Base-by-base conservation (phyloP, 2,797 vertebrate species). In the Melanotaenia trifasciata region DNA sequence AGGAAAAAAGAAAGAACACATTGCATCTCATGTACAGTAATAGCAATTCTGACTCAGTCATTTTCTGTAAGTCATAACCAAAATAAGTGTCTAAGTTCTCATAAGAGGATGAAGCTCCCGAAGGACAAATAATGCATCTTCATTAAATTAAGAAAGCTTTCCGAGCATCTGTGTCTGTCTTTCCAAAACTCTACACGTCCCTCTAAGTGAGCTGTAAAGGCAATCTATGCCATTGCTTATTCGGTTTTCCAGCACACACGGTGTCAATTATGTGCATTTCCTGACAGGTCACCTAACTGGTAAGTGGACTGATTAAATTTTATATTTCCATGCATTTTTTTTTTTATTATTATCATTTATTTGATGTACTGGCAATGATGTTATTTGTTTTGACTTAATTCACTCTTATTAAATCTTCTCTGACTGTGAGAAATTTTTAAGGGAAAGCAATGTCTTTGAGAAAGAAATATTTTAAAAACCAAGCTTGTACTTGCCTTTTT, bases 61-160 rank as follows among this genome's bases (percentile, higher is more conserved):
- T 81, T 57, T 84, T 79, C 65, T 73, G 40, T 75, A 79, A 84
- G 53, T 57, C 68, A 84, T 84, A 83, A 80, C 80, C 61, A 70
- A 81, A 89, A 86, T 87, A 83, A 81, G 81, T 76, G 69, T 87
- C 79, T 75, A 85, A 86, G 84, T 83, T 81, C 64, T 84, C 69
- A 85, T 84, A 77, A 79, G 75, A 78, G 74, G 70, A 76, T 62
- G 64, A 67, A 68, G 71, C 84, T 87, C 91, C 86, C 87, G 73
- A 33, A 86, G 86, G 87, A 89, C 76, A 85, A 81, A 90, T 89
- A 77, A 89, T 92, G 86, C 73, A 75, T 75, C 83, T 65, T 75
- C 84, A 90, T 89, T 90, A 87, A 90, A 91, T 92, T 85, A 90
- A 86, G 84, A 81, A 76, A 92, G 82, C 87, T 77, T 88, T 90